Evolutionary conservation across 2,797 vertebrate species (phyloP).

Genomic region (Propithecus deckenii): DNA sequence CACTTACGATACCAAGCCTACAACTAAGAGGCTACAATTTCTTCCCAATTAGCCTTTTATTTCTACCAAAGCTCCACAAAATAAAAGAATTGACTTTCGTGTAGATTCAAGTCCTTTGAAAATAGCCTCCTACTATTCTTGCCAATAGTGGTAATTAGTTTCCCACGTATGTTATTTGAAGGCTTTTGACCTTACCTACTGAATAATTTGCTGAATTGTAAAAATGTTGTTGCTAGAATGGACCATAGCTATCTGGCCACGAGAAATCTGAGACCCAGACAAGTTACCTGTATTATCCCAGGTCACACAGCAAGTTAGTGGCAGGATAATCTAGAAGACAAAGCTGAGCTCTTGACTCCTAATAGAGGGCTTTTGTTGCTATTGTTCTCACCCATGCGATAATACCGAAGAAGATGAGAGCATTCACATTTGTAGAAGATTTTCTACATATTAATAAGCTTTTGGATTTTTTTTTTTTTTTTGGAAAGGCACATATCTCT

Average conservation of each 20-base stretch:
- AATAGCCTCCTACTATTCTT: background rate
- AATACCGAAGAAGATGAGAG: background rate
- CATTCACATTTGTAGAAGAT: background rate
- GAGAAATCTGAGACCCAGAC: conserved; percentile 3
- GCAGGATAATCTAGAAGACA: background rate
- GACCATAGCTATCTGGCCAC: background rate
- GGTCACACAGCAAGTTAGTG: background rate
- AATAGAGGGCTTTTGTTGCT: background rate
- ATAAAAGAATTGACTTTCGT: background rate
- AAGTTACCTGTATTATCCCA: background rate
- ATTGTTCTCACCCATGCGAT: background rate
- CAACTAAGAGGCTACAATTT: background rate
- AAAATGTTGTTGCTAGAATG: background rate
- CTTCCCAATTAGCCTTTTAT: conserved; percentile 17
- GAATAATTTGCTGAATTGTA: conserved; percentile 1
- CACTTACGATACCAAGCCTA: background rate
- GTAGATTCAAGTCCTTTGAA: background rate
- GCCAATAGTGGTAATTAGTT: conserved; percentile 31
- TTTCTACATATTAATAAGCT: background rate
- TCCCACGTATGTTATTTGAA: background rate
- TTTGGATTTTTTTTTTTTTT: background rate
- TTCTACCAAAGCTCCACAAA: background rate
- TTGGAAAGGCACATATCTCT: background rate
- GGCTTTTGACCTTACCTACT: background rate
- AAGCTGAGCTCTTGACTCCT: background rate